These are phyloP conservation scores for Acanthurus lineatus DNA, from an alignment of 2,797 vertebrate species.

Conservation along the genomic window DNA sequence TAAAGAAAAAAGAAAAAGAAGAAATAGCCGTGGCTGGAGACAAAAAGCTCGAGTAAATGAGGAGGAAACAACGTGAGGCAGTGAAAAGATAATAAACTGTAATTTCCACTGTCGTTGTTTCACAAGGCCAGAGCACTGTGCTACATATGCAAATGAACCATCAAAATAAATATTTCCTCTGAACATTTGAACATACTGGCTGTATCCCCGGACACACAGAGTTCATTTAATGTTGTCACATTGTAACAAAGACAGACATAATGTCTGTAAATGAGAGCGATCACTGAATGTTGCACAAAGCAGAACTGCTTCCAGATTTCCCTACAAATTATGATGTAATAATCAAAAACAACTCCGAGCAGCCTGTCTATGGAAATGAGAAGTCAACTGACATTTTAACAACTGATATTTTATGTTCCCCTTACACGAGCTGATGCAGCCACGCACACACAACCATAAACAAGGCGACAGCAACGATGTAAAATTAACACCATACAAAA, in stretches of 20 bases:
- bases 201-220: constrained; percentile 49
- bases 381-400: constrained; percentile 65
- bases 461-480: constrained; percentile 22
- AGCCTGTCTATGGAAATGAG: constrained; percentile 56
- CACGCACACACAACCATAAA: constrained; percentile 35
- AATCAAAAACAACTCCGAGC: constrained; percentile 49
- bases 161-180: constrained; percentile 45
- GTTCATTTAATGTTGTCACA: constrained; percentile 54
- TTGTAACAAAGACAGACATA: constrained; percentile 41
- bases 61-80: constrained; percentile 42
- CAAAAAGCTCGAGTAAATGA: constrained; percentile 47
- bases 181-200: constrained; percentile 63
- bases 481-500: constrained; percentile 67
- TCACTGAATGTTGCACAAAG: constrained; percentile 54
- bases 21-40: constrained; percentile 20
- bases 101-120: constrained; percentile 51
- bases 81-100: constrained; percentile 53
- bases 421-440: constrained; percentile 9
- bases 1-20: neutral
- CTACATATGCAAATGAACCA: constrained; percentile 60
- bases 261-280: constrained; percentile 67
- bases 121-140: constrained; percentile 15
- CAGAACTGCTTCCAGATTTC: constrained; percentile 58
- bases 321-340: constrained; percentile 62
- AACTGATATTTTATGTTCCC: constrained; percentile 38